Conservation (phyloP, 2,888 invertebrate species). For the Strigamia crassipes region DNA sequence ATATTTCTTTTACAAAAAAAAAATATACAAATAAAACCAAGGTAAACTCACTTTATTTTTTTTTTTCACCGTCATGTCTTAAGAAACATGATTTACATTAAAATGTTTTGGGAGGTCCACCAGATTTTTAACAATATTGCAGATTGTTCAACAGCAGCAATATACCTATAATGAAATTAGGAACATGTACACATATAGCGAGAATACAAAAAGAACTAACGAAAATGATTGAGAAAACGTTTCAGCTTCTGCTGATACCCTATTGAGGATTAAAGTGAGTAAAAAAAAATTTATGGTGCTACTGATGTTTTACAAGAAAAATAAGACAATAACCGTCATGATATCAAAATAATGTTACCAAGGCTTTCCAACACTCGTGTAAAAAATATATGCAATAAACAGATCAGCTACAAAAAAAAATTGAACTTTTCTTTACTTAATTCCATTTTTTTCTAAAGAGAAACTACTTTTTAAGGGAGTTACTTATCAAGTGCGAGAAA, state of each 20-base stretch:
- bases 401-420: background rate
- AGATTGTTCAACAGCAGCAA: constrained; percentile 22
- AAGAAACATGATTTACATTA: constrained; percentile 27
- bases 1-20: background rate
- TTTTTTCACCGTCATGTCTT: constrained; percentile 12
- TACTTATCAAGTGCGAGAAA: constrained; percentile 5
- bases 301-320: background rate
- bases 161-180: constrained; percentile 26
- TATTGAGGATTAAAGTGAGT: background rate
- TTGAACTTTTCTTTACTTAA: background rate
- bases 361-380: background rate
- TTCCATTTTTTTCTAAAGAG: background rate
- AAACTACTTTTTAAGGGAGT: background rate
- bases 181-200: constrained; percentile 27
- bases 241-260: background rate
- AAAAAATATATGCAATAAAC: background rate
- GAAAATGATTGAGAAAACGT: constrained; percentile 15
- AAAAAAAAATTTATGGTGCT: background rate
- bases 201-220: constrained; percentile 1
- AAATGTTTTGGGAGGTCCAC: background rate
- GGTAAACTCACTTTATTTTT: constrained; percentile 4
- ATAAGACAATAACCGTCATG: constrained; percentile 15
- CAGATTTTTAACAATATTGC: constrained; percentile 13
- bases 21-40: background rate
- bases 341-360: background rate